Evolutionary conservation across 2,797 vertebrate species (phyloP), one percentile per base, ranked within the genome.

Genomic region (Helostoma temminkii): DNA sequence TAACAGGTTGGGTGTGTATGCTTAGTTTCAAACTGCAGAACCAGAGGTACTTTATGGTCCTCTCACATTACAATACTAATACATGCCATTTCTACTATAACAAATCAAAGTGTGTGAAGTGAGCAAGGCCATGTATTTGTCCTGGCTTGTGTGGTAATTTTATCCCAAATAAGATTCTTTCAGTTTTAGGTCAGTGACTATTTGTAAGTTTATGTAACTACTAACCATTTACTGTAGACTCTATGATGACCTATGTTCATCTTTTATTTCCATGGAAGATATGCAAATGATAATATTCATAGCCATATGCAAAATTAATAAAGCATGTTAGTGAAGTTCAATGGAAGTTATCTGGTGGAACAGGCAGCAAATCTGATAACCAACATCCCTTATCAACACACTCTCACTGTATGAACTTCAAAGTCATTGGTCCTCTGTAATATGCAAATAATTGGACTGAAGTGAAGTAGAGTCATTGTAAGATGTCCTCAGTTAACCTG

Each of bases 281-380:
- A 54, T 4, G 32, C 1, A 7, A 4, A n/a, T 52, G 21, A 67
- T 61, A 1, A 50, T 16, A 21, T 50, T 48, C 4, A 19, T 9
- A 36, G 21, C 19, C 16, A 14, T 41, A 46, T 70, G 45, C 34
- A 58, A 75, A 62, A n/a, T 30, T 1, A 43, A 5, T 8, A 2
- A 36, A 21, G 37, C n/a, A 15, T 11, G 1, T 57, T 28, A 46
- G 37, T 47, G 45, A 74, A 28, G 32, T 22, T 16, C 7, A 21
- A 3, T 69, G 39, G 62, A 63, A 24, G 37, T 42, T 11, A 36
- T 26, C 26, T 25, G 19, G 12, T 8, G 34, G 21, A 48, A 26
- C 30, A 41, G 21, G 10, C 1, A 6, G 24, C 19, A 39, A 16
- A 34, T 43, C 50, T 61, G 67, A 64, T 69, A 59, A 56, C 2